Evolutionary conservation across 2,888 invertebrate genomes (phyloP).

Genomic region (Lasioglossum villosulum): DNA sequence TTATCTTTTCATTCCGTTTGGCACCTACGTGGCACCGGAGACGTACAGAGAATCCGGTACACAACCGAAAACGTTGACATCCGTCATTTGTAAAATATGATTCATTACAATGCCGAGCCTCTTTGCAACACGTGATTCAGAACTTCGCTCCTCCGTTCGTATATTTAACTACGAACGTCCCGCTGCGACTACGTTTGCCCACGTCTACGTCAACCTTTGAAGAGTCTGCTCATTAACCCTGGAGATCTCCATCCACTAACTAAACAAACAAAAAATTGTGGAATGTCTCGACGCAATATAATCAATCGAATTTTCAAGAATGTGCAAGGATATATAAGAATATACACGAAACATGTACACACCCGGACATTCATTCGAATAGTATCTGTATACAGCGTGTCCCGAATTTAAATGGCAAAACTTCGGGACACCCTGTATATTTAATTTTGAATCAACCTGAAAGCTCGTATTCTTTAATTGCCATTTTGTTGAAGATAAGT

Average conservation of each 20-base stretch:
- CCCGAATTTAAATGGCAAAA: no score
- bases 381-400: no score
- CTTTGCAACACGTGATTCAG: background rate
- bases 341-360: no score
- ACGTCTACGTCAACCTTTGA: background rate
- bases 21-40: background rate
- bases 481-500: no score
- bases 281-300: background rate
- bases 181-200: background rate
- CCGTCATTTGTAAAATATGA: constrained; percentile 7
- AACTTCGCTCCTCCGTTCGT: background rate
- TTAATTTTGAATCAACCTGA: background rate
- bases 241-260: background rate
- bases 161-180: constrained; percentile 4
- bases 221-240: background rate
- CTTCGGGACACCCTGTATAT: background rate
- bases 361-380: no score
- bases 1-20: constrained; percentile 8
- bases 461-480: no score
- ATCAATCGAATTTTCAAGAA: background rate
- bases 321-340: no score
- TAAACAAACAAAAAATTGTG: background rate
- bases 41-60: background rate
- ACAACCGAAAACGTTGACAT: constrained; percentile 12
- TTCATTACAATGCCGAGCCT: background rate